Conservation (phyloP, 35 echinoderm and acorn worm genomes). For the Diadema setosum region DNA sequence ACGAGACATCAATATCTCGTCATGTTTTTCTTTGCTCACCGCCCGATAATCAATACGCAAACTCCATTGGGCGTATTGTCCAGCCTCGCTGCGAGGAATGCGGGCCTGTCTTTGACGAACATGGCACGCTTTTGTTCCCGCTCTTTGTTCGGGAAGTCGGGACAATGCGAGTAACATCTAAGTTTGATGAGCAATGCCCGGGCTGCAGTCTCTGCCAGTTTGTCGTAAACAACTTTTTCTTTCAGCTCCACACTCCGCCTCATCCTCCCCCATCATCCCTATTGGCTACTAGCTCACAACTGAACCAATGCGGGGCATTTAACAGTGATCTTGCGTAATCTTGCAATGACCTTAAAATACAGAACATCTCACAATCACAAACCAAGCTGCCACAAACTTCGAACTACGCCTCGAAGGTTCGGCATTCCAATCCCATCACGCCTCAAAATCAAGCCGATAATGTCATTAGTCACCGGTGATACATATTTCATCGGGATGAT, state of each 20-base stretch:
- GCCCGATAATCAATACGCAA: not conserved
- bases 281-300: too few species aligned
- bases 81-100: not conserved
- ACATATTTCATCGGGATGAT: too few species aligned
- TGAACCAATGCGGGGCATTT: too few species aligned
- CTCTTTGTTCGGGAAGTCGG: not conserved
- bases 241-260: not conserved
- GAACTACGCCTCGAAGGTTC: too few species aligned
- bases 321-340: too few species aligned
- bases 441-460: too few species aligned
- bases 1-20: not conserved
- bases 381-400: too few species aligned
- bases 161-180: not conserved
- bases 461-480: too few species aligned
- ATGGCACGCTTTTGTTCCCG: not conserved
- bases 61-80: not conserved
- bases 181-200: not conserved
- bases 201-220: not conserved
- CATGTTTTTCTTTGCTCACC: not conserved
- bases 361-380: too few species aligned
- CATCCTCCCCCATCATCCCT: not conserved
- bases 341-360: too few species aligned
- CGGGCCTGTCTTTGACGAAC: not conserved
- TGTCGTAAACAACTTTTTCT: not conserved
- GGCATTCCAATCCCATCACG: too few species aligned